Percentiles rank a stretch among this genome's conserved stretches.
These are phyloP conservation scores for Campylomormyrus tamandua DNA, from an alignment of 2,113 vertebrate genomes.

Conservation along the genomic window DNA sequence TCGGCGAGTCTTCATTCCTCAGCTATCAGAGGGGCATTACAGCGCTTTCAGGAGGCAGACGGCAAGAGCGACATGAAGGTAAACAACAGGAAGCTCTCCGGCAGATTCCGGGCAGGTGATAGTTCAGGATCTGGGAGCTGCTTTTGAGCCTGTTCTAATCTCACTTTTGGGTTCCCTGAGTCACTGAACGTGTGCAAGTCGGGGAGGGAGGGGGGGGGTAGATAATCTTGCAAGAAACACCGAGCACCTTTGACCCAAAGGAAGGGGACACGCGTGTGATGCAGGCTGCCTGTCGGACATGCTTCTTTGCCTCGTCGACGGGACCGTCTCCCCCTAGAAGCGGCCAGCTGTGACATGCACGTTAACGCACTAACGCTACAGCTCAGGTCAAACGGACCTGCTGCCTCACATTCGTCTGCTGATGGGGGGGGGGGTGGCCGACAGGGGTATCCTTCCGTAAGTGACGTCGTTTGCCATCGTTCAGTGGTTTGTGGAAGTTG, in stretches of 20 bases:
- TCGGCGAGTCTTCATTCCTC: conserved; percentile 25
- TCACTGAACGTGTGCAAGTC: not conserved
- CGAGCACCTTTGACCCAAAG: conserved; percentile 13
- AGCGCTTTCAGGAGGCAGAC: not conserved
- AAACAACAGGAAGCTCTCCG: conserved; percentile 16
- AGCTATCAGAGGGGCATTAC: conserved; percentile 27
- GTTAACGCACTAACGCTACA: not conserved
- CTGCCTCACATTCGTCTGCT: not conserved
- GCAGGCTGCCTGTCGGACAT: not conserved
- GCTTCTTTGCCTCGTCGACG: conserved; percentile 11
- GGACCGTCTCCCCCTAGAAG: not conserved
- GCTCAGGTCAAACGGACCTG: not conserved
- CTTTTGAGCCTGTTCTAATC: conserved; percentile 38
- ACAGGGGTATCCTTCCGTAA: conserved; percentile 14
- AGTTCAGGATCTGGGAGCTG: conserved; percentile 6
- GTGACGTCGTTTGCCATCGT: conserved; percentile 5
- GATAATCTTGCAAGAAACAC: conserved; percentile 22
- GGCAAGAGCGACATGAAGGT: conserved; percentile 1
- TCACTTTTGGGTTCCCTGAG: conserved; percentile 26
- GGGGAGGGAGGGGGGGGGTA: not conserved
- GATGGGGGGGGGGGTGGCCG: too few species aligned
- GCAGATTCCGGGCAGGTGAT: conserved; percentile 5
- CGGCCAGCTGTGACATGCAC: not conserved
- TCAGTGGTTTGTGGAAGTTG: not conserved
- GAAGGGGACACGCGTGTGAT: not conserved